phyloP scores from a whole-genome alignment of 2,113 vertebrate genomes.

The Emydura subglobosa region DNA sequence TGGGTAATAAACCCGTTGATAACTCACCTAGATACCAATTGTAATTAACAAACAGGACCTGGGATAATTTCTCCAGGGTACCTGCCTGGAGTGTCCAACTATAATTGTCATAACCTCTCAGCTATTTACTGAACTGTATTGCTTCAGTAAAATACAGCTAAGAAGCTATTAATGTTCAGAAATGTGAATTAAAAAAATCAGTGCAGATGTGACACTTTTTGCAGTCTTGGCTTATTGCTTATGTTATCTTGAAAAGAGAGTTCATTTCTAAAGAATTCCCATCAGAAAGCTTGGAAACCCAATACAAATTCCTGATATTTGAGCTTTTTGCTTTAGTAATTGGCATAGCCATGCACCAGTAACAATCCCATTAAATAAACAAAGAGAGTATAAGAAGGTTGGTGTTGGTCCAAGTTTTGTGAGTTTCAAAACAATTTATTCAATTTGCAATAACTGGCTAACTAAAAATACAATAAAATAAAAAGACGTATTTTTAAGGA shows the following conservation, averaged over 20 bases:
- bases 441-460: not conserved
- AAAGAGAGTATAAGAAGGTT: constrained; percentile 1
- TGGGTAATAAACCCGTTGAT: not conserved
- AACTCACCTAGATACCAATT: not conserved
- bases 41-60: not conserved
- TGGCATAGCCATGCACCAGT: not conserved
- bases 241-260: constrained; percentile 48
- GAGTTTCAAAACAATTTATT: constrained; percentile 37
- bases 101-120: not conserved
- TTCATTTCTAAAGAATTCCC: constrained; percentile 53
- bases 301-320: constrained; percentile 64
- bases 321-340: constrained; percentile 63
- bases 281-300: constrained; percentile 61
- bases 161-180: rapidly evolving
- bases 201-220: not conserved
- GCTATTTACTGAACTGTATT: not conserved
- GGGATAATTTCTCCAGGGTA: not conserved
- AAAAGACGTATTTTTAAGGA: not conserved
- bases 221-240: constrained; percentile 17
- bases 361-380: constrained; percentile 18
- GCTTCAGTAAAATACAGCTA: not conserved
- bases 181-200: not conserved
- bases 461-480: not conserved
- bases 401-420: constrained; percentile 30
- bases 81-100: not conserved